Conservation (phyloP, 2,113 vertebrate species). For the Ammospiza caudacuta region DNA sequence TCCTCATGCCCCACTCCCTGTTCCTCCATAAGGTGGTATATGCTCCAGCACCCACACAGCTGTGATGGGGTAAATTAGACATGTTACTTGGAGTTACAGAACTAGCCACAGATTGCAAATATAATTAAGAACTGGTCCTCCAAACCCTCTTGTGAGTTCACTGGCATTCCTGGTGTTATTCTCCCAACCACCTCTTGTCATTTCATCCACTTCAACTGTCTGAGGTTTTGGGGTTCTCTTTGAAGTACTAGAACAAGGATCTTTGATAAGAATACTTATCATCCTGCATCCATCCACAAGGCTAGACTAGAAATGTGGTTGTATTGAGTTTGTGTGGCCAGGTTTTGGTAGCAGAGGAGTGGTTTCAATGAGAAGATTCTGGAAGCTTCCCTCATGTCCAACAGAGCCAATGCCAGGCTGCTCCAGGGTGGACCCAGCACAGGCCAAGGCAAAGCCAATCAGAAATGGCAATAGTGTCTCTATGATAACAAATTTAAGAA, state of each 20-base stretch:
- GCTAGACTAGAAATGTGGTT: background rate
- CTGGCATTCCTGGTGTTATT: background rate
- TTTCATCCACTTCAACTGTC: background rate
- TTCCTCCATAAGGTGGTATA: background rate
- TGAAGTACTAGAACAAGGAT: background rate
- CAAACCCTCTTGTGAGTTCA: background rate
- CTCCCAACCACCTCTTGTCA: background rate
- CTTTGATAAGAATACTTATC: background rate
- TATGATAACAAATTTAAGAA: background rate
- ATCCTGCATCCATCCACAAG: background rate
- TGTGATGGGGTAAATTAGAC: background rate
- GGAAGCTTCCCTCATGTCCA: background rate
- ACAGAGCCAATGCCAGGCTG: background rate
- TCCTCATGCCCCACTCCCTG: background rate
- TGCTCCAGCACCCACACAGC: background rate
- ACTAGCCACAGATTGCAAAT: background rate
- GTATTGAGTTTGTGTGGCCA: background rate
- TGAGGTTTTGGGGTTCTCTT: background rate
- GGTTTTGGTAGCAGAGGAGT: background rate
- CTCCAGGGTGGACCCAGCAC: background rate
- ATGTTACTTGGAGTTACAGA: background rate
- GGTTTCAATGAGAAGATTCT: background rate
- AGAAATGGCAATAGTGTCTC: background rate
- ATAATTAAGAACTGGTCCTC: background rate
- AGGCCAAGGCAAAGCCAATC: background rate